Conservation (phyloP, 2,797 vertebrate genomes). For the Pogonophryne albipinna region DNA sequence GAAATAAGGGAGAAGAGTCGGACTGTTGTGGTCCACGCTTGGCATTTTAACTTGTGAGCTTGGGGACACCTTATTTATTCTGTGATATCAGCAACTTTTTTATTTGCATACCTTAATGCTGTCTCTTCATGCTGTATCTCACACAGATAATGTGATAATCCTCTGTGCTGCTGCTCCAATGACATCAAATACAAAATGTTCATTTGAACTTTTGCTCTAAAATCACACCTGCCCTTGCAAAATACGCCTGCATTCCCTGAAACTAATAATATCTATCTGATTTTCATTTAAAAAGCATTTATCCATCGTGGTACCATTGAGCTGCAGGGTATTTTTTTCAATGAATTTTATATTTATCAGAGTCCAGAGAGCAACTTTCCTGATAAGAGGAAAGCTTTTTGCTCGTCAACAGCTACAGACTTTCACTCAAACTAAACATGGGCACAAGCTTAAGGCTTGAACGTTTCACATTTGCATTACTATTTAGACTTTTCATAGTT, state of each 20-base stretch:
- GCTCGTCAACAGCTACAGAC: slow-evolving; percentile 3
- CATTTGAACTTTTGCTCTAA: slow-evolving; percentile 8
- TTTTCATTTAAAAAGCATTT: slow-evolving; percentile 29
- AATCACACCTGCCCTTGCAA: neutral
- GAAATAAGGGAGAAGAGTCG: neutral
- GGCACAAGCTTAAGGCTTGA: neutral
- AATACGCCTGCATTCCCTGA: slow-evolving; percentile 2
- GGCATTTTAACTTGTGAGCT: slow-evolving; percentile 12
- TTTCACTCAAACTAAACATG: slow-evolving; percentile 9
- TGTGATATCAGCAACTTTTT: slow-evolving; percentile 21
- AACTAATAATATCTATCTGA: slow-evolving; percentile 10
- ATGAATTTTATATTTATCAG: neutral
- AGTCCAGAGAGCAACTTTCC: neutral
- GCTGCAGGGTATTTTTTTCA: slow-evolving; percentile 5
- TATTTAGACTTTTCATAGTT: slow-evolving; percentile 10
- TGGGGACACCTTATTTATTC: neutral
- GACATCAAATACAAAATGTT: slow-evolving; percentile 26
- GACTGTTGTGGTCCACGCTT: slow-evolving; percentile 3
- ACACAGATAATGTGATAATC: slow-evolving; percentile 36
- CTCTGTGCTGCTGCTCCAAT: neutral
- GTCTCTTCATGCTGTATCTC: slow-evolving; percentile 10
- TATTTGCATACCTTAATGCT: slow-evolving; percentile 12
- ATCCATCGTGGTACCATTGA: slow-evolving; percentile 1
- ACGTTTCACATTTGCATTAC: slow-evolving; percentile 15
- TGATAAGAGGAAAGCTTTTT: slow-evolving; percentile 2